Evolutionary conservation across 2,797 vertebrate genomes (phyloP).

Genomic region (Smutsia temminckii): DNA sequence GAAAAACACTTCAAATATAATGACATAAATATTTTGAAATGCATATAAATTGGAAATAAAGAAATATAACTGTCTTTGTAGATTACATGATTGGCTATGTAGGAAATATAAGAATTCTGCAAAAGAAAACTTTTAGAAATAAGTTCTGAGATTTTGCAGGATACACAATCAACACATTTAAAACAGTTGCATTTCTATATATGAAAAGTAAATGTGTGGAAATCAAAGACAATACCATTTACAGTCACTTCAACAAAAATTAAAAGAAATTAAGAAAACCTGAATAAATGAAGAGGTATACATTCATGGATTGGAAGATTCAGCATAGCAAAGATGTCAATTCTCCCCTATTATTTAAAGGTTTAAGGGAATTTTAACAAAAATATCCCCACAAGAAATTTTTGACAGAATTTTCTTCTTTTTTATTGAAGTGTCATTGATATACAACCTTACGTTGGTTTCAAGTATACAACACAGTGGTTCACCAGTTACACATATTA

Average conservation of each 20-base stretch:
- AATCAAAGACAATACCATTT: neutral
- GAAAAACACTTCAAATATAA: neutral
- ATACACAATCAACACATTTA: neutral
- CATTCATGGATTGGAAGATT: neutral
- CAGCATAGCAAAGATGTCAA: neutral
- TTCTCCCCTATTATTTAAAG: neutral
- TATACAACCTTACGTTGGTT: too few relatives aligned
- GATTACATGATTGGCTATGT: neutral
- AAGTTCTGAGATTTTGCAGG: neutral
- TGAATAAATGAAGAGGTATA: neutral
- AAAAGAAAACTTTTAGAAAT: neutral
- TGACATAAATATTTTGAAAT: neutral
- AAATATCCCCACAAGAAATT: neutral
- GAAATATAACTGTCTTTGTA: neutral
- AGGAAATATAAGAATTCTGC: neutral
- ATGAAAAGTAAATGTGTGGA: neutral
- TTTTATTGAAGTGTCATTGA: too few relatives aligned
- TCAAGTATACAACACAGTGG: too few relatives aligned
- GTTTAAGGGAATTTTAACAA: neutral
- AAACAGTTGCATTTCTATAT: neutral
- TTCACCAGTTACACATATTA: too few relatives aligned
- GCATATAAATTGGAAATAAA: neutral
- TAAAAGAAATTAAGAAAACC: neutral
- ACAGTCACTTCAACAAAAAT: neutral
- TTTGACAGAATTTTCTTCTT: neutral